A percentile compares a stretch with the other conserved stretches of the same genome.
phyloP scores from a whole-genome alignment of 2,113 vertebrate species.

The Nematolebias whitei region DNA sequence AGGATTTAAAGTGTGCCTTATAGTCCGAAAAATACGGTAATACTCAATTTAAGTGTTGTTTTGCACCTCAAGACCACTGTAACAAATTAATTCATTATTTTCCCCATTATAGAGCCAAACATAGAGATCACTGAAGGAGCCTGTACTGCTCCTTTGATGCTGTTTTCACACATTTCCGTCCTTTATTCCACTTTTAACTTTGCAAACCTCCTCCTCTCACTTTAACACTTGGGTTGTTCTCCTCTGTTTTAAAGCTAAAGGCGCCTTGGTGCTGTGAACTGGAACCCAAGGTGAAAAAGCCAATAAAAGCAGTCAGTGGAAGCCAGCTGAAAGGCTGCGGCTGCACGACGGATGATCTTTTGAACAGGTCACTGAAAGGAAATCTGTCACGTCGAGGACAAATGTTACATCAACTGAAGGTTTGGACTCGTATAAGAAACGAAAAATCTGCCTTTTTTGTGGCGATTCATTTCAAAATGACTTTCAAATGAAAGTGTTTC shows the following conservation, averaged over 20 bases:
- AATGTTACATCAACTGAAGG: slow-evolving; percentile 22
- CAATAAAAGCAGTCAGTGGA: slow-evolving; percentile 60
- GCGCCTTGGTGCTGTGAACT: slow-evolving; percentile 56
- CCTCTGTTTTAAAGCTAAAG: slow-evolving; percentile 44
- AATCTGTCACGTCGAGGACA: slow-evolving; percentile 37
- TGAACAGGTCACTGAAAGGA: slow-evolving; percentile 44
- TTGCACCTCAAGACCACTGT: too few relatives aligned
- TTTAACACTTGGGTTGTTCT: slow-evolving; percentile 40
- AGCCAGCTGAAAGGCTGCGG: slow-evolving; percentile 42
- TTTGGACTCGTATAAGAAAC: slow-evolving; percentile 1
- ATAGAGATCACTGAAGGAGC: too few relatives aligned
- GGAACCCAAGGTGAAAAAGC: slow-evolving; percentile 70
- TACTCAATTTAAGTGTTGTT: too few relatives aligned
- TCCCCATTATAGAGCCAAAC: too few relatives aligned
- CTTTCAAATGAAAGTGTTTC: background rate
- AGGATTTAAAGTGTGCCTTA: too few relatives aligned
- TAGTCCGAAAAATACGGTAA: too few relatives aligned
- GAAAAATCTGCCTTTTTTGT: background rate
- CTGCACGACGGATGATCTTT: slow-evolving; percentile 48
- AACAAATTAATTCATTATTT: too few relatives aligned
- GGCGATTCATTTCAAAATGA: background rate
- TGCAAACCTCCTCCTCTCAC: slow-evolving; percentile 17
- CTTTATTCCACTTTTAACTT: slow-evolving; percentile 12
- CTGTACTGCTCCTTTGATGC: background rate
- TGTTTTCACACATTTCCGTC: slow-evolving; percentile 9